Conservation (phyloP, 1,140 invertebrate genomes). For the Tyrophagus putrescentiae region DNA sequence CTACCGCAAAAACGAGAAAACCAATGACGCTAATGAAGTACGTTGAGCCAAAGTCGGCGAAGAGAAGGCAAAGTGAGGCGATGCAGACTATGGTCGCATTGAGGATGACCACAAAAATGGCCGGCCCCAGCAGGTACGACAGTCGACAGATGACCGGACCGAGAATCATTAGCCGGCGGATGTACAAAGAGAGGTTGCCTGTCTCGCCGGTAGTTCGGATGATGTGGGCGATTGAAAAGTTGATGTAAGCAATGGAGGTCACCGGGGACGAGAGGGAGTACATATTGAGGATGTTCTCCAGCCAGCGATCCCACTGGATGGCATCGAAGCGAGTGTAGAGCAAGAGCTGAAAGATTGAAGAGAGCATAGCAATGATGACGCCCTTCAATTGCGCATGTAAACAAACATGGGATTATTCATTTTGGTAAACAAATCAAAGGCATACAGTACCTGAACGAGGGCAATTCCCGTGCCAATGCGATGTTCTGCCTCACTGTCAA, state of each 20-base stretch:
- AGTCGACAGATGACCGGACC: background rate
- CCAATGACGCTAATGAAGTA: background rate
- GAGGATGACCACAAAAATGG: background rate
- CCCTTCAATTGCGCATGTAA: too few relatives aligned
- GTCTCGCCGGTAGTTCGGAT: background rate
- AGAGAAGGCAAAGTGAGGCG: background rate
- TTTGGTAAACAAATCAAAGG: too few relatives aligned
- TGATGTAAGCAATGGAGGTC: background rate
- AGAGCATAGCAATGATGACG: background rate
- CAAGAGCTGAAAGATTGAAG: background rate
- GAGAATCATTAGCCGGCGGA: background rate
- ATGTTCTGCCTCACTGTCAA: background rate
- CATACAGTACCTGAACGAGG: background rate
- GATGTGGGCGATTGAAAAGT: background rate
- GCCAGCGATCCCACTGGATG: background rate
- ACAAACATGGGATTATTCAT: too few relatives aligned
- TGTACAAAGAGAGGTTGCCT: background rate
- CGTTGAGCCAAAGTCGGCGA: background rate
- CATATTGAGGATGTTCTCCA: conserved; percentile 5
- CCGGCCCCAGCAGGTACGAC: background rate
- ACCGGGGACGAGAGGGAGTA: background rate
- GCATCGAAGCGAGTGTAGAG: background rate
- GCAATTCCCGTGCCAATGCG: background rate
- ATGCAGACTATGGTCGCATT: background rate
- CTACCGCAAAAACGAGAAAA: background rate